These are phyloP conservation scores for Drosophila teissieri DNA, from an alignment of 1,140 invertebrate species.

Conservation along the genomic window DNA sequence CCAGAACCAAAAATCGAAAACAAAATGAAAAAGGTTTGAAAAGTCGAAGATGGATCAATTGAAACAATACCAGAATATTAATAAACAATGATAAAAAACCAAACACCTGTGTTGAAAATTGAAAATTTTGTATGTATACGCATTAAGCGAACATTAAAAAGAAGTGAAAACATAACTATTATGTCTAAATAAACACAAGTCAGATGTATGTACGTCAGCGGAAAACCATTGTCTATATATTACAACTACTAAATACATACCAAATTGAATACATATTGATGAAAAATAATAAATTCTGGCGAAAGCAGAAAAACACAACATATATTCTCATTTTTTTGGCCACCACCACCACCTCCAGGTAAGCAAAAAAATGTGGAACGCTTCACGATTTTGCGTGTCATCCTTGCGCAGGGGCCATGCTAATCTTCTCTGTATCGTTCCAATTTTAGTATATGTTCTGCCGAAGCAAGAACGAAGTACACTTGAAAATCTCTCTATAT, in stretches of 20 bases:
- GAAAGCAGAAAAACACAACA: slow-evolving; percentile 47
- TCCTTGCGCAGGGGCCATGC: slow-evolving; percentile 96
- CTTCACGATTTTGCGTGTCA: slow-evolving; percentile 96
- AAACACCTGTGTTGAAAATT: slow-evolving; percentile 77
- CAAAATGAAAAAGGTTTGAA: slow-evolving; percentile 30
- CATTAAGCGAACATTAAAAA: slow-evolving; percentile 48
- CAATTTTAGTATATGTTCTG: slow-evolving; percentile 92
- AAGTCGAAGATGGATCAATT: not conserved
- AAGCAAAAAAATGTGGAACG: slow-evolving; percentile 90
- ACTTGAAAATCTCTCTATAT: not conserved
- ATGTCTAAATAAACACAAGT: slow-evolving; percentile 63
- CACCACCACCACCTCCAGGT: not conserved
- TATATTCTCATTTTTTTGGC: not conserved
- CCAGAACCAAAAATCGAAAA: slow-evolving; percentile 44
- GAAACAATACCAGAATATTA: slow-evolving; percentile 24
- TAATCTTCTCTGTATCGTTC: slow-evolving; percentile 97
- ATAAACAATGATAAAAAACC: slow-evolving; percentile 37
- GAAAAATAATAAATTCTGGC: slow-evolving; percentile 66
- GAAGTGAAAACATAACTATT: slow-evolving; percentile 63
- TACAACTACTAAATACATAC: slow-evolving; percentile 56
- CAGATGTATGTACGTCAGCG: slow-evolving; percentile 43
- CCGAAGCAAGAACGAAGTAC: slow-evolving; percentile 88
- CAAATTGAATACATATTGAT: slow-evolving; percentile 53
- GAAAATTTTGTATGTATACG: slow-evolving; percentile 66
- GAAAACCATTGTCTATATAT: slow-evolving; percentile 63